A percentile compares a stretch with the other conserved stretches of the same genome.
These are phyloP conservation scores for Centroberyx gerrardi DNA, from an alignment of 2,797 vertebrate species.

Conservation along the genomic window DNA sequence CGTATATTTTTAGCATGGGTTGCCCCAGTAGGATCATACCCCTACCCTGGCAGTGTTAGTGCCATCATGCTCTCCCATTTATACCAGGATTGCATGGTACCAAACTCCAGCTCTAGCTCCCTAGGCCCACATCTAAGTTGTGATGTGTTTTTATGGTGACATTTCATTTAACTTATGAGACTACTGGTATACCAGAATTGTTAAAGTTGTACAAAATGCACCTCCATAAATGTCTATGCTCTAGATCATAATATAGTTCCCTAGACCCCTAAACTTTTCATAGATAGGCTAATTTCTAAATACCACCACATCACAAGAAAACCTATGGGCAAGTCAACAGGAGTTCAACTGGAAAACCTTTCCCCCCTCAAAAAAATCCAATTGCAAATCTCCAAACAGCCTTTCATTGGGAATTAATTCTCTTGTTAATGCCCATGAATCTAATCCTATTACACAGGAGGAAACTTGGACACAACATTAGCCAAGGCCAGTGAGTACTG, in stretches of 20 bases:
- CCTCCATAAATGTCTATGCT: neutral
- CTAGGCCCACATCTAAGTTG: neutral
- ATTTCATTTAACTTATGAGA: neutral
- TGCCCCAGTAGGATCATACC: conserved; percentile 5
- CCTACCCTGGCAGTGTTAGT: neutral
- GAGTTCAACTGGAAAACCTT: conserved; percentile 19
- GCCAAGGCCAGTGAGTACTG: conserved; percentile 32
- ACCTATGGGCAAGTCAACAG: neutral
- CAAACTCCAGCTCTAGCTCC: conserved; percentile 4
- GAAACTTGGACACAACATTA: conserved; percentile 41
- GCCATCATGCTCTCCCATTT: neutral
- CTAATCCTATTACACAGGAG: conserved; percentile 70
- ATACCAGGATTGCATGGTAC: conserved; percentile 5
- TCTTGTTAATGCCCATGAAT: conserved; percentile 60
- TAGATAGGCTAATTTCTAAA: neutral
- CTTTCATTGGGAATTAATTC: conserved; percentile 55
- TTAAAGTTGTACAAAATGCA: neutral
- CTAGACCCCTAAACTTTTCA: neutral
- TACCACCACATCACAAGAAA: conserved; percentile 1
- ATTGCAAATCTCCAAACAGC: conserved; percentile 49
- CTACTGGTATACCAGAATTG: neutral
- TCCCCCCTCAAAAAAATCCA: conserved; percentile 44
- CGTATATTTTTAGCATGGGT: conserved; percentile 10
- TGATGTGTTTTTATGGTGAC: neutral
- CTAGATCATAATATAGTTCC: neutral